A percentile compares a stretch with the other conserved stretches of the same genome.
These are phyloP conservation scores for Gouania willdenowi DNA, from an alignment of 2,797 vertebrate species.

Conservation along the genomic window DNA sequence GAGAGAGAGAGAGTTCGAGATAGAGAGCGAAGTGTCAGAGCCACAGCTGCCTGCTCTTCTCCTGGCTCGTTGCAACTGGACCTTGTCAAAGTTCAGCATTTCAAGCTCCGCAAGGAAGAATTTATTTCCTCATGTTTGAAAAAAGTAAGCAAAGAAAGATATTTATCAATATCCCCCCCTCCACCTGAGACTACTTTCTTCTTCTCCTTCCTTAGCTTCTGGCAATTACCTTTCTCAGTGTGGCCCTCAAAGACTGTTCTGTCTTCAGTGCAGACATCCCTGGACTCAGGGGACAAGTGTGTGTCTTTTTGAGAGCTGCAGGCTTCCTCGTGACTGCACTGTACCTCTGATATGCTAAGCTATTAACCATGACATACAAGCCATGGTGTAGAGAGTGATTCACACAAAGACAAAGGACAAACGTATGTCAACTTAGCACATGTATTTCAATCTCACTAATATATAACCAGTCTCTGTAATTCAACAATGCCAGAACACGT, in stretches of 20 bases:
- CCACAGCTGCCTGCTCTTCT: constrained; percentile 64
- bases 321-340: constrained; percentile 44
- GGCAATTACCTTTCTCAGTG: constrained; percentile 40
- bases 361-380: constrained; percentile 6
- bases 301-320: constrained; percentile 27
- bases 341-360: constrained; percentile 22
- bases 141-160: constrained; percentile 55
- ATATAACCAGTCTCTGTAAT: no score
- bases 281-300: constrained; percentile 43
- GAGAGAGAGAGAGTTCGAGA: constrained; percentile 65
- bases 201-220: constrained; percentile 20
- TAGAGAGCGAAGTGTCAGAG: constrained; percentile 46
- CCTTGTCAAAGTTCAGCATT: constrained; percentile 54
- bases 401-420: neutral
- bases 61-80: constrained; percentile 50
- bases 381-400: neutral
- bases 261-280: constrained; percentile 35
- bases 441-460: no score
- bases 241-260: constrained; percentile 51
- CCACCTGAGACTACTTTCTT: constrained; percentile 23
- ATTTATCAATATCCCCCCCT: constrained; percentile 50
- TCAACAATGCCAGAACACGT: no score
- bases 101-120: constrained; percentile 37
- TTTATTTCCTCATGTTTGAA: constrained; percentile 43
- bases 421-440: no score